These are phyloP conservation scores for Augiades crinisus DNA, from an alignment of 2,888 invertebrate species.

Conservation along the genomic window DNA sequence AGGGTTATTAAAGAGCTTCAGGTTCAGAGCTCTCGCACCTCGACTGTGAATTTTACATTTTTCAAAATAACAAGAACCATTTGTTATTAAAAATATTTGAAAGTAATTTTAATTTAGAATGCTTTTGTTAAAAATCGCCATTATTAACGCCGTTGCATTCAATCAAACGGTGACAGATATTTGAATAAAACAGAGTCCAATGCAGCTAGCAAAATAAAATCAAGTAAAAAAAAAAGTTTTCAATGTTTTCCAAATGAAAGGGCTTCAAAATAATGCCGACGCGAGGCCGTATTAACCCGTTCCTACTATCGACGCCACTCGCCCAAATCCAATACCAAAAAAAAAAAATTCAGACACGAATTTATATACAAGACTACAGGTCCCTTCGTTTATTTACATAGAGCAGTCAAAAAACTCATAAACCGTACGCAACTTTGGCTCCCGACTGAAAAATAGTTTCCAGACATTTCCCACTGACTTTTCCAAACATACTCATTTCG, in stretches of 20 bases:
- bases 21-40: too few species aligned
- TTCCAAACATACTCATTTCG: slow-evolving; percentile 72
- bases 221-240: slow-evolving; percentile 22
- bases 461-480: slow-evolving; percentile 59
- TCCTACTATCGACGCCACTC: slow-evolving; percentile 25
- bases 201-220: slow-evolving; percentile 13
- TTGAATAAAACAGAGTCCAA: slow-evolving; percentile 1
- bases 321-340: slow-evolving; percentile 26
- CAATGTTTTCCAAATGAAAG: slow-evolving; percentile 26
- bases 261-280: slow-evolving; percentile 23
- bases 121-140: not conserved
- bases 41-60: too few species aligned
- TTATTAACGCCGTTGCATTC: not conserved
- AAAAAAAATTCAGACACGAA: slow-evolving; percentile 24
- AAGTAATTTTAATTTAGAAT: not conserved
- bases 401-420: slow-evolving; percentile 39
- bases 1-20: too few species aligned
- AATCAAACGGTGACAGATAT: slow-evolving; percentile 6
- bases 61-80: too few species aligned
- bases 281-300: slow-evolving; percentile 22
- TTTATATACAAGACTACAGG: slow-evolving; percentile 27
- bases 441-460: slow-evolving; percentile 52
- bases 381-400: slow-evolving; percentile 27
- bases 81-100: too few species aligned
- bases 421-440: slow-evolving; percentile 42